Evolutionary conservation across 2,113 vertebrate species (phyloP), one percentile per base, ranked within the genome.

Genomic region (Odontesthes bonariensis): DNA sequence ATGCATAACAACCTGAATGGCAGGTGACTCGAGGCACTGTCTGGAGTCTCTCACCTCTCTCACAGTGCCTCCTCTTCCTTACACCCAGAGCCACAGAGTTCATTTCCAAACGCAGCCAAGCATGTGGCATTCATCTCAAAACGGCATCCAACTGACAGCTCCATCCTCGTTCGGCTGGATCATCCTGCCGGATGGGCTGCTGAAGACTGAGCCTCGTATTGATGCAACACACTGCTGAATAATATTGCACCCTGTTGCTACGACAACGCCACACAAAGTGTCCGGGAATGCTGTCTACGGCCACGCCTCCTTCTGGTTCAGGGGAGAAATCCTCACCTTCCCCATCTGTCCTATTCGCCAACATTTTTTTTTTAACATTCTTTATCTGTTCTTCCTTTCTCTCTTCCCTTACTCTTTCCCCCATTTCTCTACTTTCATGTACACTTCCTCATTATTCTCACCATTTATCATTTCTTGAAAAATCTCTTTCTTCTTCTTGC

Each of bases 31-130:
- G n/a, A 78, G 78, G 62, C n/a, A 64, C 81, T 46, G 73, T 73
- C 82, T 73, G 71, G 76, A 70, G 73, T 74, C 69, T 55, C 92
- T 93, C 88, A 92, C 92, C 92, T 91, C 88, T 86, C 81, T 91
- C 87, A 73, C 74, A 79, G 75, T 84, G 85, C 75, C 88, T 89
- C 87, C 91, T 89, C 84, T 92, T 92, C 87, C 90, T 91, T 84
- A 85, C 75, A 73, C 75, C 74, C 72, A 87, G 69, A 75, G 73
- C 83, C 83, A 87, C 60, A 69, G 71, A 65, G 84, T 74, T 90
- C 86, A 85, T 87, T 58, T 91, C 84, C 82, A 78, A 80, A 81
- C 2, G 35, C 69, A 23, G 76, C 73, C 67, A 13, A 68, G 55
- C 63, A 78, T 20, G 58, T 76, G 66, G 57, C 73, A 8, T 47